phyloP scores from a whole-genome alignment of 2,113 vertebrate species.

The Merops nubicus region DNA sequence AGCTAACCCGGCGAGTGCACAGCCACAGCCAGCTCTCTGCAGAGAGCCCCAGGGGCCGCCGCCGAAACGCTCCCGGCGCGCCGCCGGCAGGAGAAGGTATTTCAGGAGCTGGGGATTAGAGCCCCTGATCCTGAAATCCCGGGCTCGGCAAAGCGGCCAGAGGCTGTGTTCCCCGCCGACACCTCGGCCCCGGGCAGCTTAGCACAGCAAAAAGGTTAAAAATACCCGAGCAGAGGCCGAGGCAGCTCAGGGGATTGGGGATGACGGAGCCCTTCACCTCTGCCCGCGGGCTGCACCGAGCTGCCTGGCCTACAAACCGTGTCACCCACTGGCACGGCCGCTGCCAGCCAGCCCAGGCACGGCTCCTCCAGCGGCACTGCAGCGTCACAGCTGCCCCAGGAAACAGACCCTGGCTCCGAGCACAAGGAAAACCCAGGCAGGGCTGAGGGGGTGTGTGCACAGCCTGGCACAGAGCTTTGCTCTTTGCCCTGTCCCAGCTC shows the following conservation, averaged over 20 bases:
- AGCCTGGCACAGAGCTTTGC: not conserved
- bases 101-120: slow-evolving; percentile 34
- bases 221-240: slow-evolving; percentile 55
- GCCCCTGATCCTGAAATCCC: slow-evolving; percentile 57
- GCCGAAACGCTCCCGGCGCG: too few species aligned
- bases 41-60: fast-evolving
- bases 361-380: too few species aligned
- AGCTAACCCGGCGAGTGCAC: fast-evolving
- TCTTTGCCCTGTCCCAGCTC: not conserved
- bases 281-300: fast-evolving
- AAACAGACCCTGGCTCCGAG: too few species aligned
- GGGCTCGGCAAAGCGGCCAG: not conserved
- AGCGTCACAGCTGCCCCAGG: too few species aligned
- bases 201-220: slow-evolving; percentile 69
- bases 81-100: not conserved
- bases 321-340: not conserved
- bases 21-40: not conserved
- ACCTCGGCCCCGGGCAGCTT: slow-evolving; percentile 60
- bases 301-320: not conserved
- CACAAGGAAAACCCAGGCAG: not conserved
- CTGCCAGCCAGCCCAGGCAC: too few species aligned
- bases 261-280: slow-evolving; percentile 29
- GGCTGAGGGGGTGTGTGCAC: not conserved
- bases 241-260: slow-evolving; percentile 54
- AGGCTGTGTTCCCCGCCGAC: slow-evolving; percentile 2